Base-by-base conservation (phyloP, 2,888 invertebrate genomes). In the Aspidiotus destructor region DNA sequence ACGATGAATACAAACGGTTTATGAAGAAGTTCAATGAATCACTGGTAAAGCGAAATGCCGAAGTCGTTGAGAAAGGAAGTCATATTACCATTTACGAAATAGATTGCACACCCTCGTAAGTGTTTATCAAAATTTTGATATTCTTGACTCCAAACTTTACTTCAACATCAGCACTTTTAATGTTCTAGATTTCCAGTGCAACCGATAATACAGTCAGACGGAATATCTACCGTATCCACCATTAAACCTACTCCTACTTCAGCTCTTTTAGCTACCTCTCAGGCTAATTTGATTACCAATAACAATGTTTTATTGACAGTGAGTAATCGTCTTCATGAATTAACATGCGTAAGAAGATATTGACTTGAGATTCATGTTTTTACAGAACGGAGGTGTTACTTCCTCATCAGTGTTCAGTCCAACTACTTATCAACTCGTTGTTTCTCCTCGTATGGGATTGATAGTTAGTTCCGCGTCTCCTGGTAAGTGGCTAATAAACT, bases 71-170 rank as follows among this genome's bases (percentile, higher is more conserved):
- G 53, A 61, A 54, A 16, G 62, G 62, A 42, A 57, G 40, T 58
- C 54, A 63, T 13, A 57, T 65, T 8, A 65, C 65, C 7, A 44
- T 65, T 5, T 65, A 65, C 57, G 65, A 65, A 58, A 55, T 65
- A 11, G 65, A 65, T 9, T 65, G 65, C 41, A 16, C 57, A 17
- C 65, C 65, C 5, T 28, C 28, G 28, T 10, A 42, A 57, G 65
- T 65, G 7, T n/a, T 41, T 64, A 40, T 55, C 7, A 53, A 10
- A 9, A 53, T 17, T 48, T 48, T 6, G 28, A 28, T 28, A 28
- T 28, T 28, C 28, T 28, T 28, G 8, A 41, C 13, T 41, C 16
- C 10, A 6, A 60, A 41, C n/a, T 60, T 60, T n/a, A 7, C 2
- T 28, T 28, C 28, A 28, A 28, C 28, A 28, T 28, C 28, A 28